Evolutionary conservation across 1,140 invertebrate species (phyloP).

Genomic region (Radopholus similis): DNA sequence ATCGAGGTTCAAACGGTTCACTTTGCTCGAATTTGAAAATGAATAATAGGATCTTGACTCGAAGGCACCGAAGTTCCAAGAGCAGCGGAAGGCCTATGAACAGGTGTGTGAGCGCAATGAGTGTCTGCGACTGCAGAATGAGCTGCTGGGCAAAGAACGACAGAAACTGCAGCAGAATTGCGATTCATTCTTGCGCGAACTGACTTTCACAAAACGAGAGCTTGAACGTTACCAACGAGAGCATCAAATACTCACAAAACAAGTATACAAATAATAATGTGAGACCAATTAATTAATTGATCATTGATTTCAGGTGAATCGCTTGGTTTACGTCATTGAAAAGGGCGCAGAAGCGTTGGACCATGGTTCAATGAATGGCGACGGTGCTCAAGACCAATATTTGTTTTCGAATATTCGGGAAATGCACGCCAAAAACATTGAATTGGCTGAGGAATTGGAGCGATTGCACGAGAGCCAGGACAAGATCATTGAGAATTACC

Average conservation of each 20-base stretch:
- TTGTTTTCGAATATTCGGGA: constrained; percentile 33
- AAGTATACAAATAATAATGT: constrained; percentile 5
- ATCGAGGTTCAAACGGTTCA: constrained; percentile 8
- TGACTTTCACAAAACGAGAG: constrained; percentile 28
- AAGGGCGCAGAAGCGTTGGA: constrained; percentile 7
- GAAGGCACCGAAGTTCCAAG: constrained; percentile 24
- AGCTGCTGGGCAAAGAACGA: constrained; percentile 21
- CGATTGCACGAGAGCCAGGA: constrained; percentile 19
- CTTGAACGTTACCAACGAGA: constrained; percentile 30
- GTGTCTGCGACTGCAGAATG: constrained; percentile 17
- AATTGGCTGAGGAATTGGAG: constrained; percentile 21
- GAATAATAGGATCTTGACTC: constrained; percentile 23
- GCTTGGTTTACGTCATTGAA: constrained; percentile 23
- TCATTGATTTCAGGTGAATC: constrained; percentile 18
- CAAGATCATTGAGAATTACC: constrained; percentile 18
- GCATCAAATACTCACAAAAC: constrained; percentile 15
- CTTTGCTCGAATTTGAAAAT: not conserved
- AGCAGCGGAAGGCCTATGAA: constrained; percentile 29
- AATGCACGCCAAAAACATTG: constrained; percentile 27
- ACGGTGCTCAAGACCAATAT: constrained; percentile 14
- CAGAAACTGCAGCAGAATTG: constrained; percentile 15
- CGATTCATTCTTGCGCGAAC: constrained; percentile 21
- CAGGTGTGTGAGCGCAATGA: constrained; percentile 21
- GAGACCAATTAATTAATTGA: not conserved
- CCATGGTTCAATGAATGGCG: not conserved